These are phyloP conservation scores for Dryobotodes eremita DNA, from an alignment of 2,888 invertebrate species.

Conservation along the genomic window DNA sequence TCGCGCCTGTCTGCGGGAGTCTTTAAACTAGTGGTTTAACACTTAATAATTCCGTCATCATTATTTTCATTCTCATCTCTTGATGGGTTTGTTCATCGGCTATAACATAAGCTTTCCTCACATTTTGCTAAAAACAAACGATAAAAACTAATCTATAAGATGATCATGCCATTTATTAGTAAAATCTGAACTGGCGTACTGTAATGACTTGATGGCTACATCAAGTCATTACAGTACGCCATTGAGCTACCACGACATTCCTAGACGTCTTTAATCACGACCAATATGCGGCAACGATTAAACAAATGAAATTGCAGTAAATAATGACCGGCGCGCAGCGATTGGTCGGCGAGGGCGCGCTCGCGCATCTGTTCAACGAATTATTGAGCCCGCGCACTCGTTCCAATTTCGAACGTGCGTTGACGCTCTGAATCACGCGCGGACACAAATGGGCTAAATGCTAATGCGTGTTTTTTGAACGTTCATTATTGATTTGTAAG, in stretches of 20 bases:
- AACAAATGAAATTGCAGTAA: constrained; percentile 80
- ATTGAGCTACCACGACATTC: constrained; percentile 47
- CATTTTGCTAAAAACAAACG: neutral
- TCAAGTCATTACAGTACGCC: constrained; percentile 24
- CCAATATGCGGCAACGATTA: constrained; percentile 71
- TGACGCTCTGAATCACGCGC: constrained; percentile 71
- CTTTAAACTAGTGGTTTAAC: neutral
- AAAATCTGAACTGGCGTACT: constrained; percentile 49
- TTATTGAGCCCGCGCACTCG: constrained; percentile 78
- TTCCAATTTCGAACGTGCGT: constrained; percentile 75
- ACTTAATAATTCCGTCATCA: too few species aligned
- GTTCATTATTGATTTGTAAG: constrained; percentile 49
- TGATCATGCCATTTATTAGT: neutral
- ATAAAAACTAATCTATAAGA: neutral
- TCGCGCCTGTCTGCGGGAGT: too few species aligned
- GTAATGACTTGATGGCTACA: too few species aligned
- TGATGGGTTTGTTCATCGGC: too few species aligned
- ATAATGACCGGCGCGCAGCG: constrained; percentile 67
- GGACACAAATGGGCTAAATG: constrained; percentile 64
- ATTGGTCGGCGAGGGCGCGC: constrained; percentile 75
- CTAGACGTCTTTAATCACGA: constrained; percentile 64
- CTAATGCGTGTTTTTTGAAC: constrained; percentile 58
- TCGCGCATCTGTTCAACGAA: constrained; percentile 86
- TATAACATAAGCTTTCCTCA: neutral
- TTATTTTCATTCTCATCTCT: too few species aligned